Conservation (phyloP, 2,797 vertebrate species). For the Halcyon smyrnensis region DNA sequence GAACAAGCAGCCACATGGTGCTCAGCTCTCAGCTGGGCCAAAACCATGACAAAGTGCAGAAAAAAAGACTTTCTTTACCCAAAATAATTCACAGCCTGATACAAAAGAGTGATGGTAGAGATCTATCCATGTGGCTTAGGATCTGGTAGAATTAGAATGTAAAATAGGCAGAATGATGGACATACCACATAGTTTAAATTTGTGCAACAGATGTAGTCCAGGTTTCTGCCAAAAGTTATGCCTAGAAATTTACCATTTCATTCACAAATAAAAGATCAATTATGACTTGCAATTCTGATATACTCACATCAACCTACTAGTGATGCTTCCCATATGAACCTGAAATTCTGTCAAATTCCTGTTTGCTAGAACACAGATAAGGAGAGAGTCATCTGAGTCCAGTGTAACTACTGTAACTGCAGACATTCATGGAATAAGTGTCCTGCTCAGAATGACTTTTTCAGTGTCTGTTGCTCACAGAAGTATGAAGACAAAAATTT, state of each 20-base stretch:
- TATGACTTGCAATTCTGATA: neutral
- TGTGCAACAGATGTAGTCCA: neutral
- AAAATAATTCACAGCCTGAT: neutral
- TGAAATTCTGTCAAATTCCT: neutral
- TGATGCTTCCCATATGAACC: neutral
- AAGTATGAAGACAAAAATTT: neutral
- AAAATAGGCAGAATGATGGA: neutral
- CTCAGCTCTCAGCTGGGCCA: neutral
- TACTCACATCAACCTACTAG: neutral
- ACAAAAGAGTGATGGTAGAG: neutral
- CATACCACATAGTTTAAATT: neutral
- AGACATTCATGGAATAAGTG: neutral
- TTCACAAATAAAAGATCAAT: neutral
- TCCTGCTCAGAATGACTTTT: neutral
- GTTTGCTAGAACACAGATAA: neutral
- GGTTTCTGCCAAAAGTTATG: neutral
- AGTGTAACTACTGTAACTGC: neutral
- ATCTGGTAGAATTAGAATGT: neutral
- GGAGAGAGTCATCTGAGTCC: neutral
- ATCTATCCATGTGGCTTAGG: neutral
- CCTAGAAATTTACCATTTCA: neutral
- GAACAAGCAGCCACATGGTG: neutral
- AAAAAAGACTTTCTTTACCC: neutral
- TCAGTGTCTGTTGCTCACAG: neutral
- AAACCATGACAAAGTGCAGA: neutral